Evolutionary conservation across 2,797 vertebrate genomes (phyloP), one percentile per base, ranked within the genome.

Genomic region (Balearica regulorum): DNA sequence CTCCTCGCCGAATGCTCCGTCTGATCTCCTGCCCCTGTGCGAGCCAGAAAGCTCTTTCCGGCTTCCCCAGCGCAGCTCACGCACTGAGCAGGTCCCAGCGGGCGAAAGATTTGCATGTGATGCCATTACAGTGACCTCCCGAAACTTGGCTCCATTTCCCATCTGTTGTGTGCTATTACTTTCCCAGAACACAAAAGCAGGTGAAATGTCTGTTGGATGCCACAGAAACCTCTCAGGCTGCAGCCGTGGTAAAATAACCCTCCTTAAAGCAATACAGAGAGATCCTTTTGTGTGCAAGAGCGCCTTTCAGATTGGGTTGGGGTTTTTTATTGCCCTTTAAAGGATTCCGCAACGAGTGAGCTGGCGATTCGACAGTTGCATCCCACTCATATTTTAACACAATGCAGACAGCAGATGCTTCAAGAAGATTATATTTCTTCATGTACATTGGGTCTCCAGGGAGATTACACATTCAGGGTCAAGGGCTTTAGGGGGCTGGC

Each of bases 391-490:
- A 90, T 87, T 95, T 96, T 92, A 96, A 87, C 81, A 58, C 55
- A 68, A 73, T 3, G 26, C 83, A 91, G 91, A 83, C 69, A 85
- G 69, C 92, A 96, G 92, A 90, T 91, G 83, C 75, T 93, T 88
- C 93, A 66, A 72, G 90, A 91, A 94, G 89, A 95, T 94, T 94
- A 53, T 87, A 81, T 84, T 96, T 96, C 93, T 94, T 95, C 64
- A 17, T 64, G 76, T 68, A 81, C 51, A 53, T 28, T 57, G 66
- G 18, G 31, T 90, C 77, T 96, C 77, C 54, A 43, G 49, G 73
- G 90, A 90, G 87, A 96, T 90, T 88, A 93, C 39, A 69, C 35
- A 68, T 31, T 64, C 9, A 29, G 79, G 92, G 89, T 84, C 76
- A 90, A 91, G 84, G 69, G 62, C 73, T 91, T 87, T 77, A 51